Base-by-base conservation (phyloP, 2,113 vertebrate genomes). In the Acinonyx jubatus region DNA sequence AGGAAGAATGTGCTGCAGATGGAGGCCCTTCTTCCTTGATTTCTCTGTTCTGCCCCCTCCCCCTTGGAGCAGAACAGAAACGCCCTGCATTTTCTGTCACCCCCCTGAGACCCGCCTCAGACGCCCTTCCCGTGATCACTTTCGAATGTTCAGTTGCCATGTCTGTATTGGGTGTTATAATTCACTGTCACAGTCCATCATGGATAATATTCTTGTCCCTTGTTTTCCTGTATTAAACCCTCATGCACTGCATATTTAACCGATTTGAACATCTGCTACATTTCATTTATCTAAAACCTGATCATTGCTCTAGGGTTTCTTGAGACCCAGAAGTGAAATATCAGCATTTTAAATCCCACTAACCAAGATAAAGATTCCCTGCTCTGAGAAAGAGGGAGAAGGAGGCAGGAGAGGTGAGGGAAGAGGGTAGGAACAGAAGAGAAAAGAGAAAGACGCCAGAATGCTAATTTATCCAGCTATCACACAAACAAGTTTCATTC, bases 1-100 rank as follows among this genome's bases (percentile, higher is more conserved):
- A 10, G 1, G 81, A 31, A 9, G 36, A 31, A 45, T 31, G 57
- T 4, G 15, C 27, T 31, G 36, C 9, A 10, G 14, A 4, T 1
- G 7, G 18, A 14, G n/a, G 16, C 61, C 0, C 11, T 0, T 7
- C 41, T 29, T 29, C n/a, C 1, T n/a, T 14, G 0, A 9, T 71
- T 9, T 25, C 25, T 6, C 19, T 6, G 4, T 3, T 25, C 31
- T 45, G 7, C 45, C 1, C 29, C 68, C 63, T 25, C 68, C 10
- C 5, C 12, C 27, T 18, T 1, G 9, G n/a, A 14, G 12, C 1
- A 33, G 48, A 19, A 10, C 38, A 4, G 16, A 3, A 76, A 12
- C 71, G 7, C 13, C 4, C 48, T 8, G 18, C 0, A 2, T 3
- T 1, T 84, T 3, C 25, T 2, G 11, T 65, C 52, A 21, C 15